Percentiles rank a stretch among this genome's conserved stretches.
Evolutionary conservation across 2,113 vertebrate genomes (phyloP).

Genomic region (Nansenia antarctica): DNA sequence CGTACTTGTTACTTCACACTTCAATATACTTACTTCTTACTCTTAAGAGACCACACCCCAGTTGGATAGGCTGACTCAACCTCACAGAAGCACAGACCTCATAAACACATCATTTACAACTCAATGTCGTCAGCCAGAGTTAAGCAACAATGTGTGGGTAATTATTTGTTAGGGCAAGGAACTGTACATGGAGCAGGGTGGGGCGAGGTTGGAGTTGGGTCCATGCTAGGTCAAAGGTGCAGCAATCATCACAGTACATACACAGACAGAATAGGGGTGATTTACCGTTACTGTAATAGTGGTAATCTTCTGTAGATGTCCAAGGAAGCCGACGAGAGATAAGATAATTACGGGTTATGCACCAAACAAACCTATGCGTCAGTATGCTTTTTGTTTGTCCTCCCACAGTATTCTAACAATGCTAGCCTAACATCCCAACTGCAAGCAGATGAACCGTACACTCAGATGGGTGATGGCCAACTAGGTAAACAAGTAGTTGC

Average conservation of each 20-base stretch:
- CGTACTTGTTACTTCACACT: too few species aligned
- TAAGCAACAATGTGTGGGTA: conserved; percentile 19
- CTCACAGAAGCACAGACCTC: conserved; percentile 20
- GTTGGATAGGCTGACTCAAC: background rate
- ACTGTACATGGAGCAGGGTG: conserved; percentile 15
- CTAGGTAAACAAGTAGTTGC: background rate
- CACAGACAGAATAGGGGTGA: conserved; percentile 60
- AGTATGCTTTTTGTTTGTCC: conserved; percentile 27
- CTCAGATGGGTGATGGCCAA: background rate
- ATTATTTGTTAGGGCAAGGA: background rate
- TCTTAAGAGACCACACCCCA: background rate
- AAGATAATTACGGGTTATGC: conserved; percentile 69
- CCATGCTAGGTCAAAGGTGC: conserved; percentile 61
- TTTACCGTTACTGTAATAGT: conserved; percentile 99
- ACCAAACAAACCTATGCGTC: conserved; percentile 45
- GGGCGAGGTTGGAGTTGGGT: conserved; percentile 18
- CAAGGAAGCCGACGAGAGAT: conserved; percentile 62
- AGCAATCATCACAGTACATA: conserved; percentile 47
- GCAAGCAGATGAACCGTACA: background rate
- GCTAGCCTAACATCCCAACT: background rate
- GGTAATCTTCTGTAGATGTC: conserved; percentile 95
- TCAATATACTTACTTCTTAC: background rate
- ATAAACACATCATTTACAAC: background rate
- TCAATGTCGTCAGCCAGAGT: background rate
- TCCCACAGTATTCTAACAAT: background rate